Evolutionary conservation across 2,113 vertebrate species (phyloP).

Genomic region (Myotis yumanensis): DNA sequence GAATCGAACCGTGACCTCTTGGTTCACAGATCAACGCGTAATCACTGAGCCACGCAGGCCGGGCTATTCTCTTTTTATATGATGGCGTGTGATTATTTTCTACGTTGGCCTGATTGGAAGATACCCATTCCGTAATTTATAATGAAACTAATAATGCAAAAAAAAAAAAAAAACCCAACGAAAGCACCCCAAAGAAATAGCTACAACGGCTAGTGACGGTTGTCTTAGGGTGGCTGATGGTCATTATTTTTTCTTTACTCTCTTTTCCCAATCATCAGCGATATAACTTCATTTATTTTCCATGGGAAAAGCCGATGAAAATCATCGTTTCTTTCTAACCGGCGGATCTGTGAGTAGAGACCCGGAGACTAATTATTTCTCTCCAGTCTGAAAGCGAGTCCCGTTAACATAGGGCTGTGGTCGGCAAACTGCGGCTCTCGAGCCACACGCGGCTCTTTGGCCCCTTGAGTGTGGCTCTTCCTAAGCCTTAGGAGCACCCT

Average conservation of each 20-base stretch:
- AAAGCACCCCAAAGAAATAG: neutral
- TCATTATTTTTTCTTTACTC: neutral
- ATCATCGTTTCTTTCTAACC: neutral
- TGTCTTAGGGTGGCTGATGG: neutral
- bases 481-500: too few relatives aligned
- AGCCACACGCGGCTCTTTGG: too few relatives aligned
- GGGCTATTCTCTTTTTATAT: neutral
- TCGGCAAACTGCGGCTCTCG: too few relatives aligned
- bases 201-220: neutral
- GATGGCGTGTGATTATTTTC: neutral
- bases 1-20: too few relatives aligned
- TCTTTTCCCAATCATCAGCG: neutral
- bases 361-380: neutral
- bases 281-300: conserved; percentile 35
- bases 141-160: neutral
- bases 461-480: too few relatives aligned
- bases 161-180: neutral
- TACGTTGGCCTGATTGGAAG: neutral
- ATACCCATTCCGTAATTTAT: neutral
- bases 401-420: neutral
- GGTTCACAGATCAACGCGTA: too few relatives aligned
- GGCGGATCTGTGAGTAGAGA: neutral
- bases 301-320: neutral
- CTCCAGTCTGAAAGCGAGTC: neutral
- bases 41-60: too few relatives aligned